Conservation (phyloP, 1,140 invertebrate species). For the Matsumurasca onukii region DNA sequence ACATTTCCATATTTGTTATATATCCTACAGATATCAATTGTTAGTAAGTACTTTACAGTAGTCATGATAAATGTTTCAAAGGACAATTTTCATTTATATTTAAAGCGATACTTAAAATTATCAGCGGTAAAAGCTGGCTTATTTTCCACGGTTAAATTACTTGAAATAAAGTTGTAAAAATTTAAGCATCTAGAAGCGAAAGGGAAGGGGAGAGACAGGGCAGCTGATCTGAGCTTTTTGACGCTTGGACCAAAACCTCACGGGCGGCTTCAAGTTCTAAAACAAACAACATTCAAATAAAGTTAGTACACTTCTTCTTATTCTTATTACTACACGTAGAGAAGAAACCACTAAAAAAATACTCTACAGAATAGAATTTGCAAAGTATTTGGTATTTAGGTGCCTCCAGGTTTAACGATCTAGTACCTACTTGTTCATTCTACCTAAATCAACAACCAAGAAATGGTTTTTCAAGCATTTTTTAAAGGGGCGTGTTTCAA, state of each 20-base stretch:
- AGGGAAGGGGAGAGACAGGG: constrained; percentile 3
- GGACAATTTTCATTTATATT: constrained; percentile 9
- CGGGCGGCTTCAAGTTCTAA: not conserved
- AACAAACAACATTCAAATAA: not conserved
- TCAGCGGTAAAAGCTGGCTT: constrained; percentile 21
- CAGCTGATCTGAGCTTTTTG: constrained; percentile 2
- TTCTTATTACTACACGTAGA: too few species aligned
- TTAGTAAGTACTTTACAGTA: constrained; percentile 1
- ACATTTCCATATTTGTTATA: constrained; percentile 7
- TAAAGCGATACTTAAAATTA: constrained; percentile 22
- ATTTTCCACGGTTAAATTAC: constrained; percentile 1
- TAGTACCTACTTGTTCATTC: too few species aligned
- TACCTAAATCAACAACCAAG: too few species aligned
- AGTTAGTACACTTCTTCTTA: too few species aligned
- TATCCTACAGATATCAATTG: not conserved
- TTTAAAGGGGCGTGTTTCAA: too few species aligned
- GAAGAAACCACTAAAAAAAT: too few species aligned
- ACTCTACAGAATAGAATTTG: too few species aligned
- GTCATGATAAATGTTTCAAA: constrained; percentile 7
- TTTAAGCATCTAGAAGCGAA: constrained; percentile 18
- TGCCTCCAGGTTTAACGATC: too few species aligned
- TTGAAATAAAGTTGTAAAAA: not conserved
- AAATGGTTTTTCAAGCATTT: too few species aligned
- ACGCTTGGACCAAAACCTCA: constrained; percentile 10
- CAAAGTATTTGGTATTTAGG: too few species aligned